These are phyloP conservation scores for Nautilus pompilius DNA, from an alignment of 1,140 invertebrate species.

Conservation along the genomic window DNA sequence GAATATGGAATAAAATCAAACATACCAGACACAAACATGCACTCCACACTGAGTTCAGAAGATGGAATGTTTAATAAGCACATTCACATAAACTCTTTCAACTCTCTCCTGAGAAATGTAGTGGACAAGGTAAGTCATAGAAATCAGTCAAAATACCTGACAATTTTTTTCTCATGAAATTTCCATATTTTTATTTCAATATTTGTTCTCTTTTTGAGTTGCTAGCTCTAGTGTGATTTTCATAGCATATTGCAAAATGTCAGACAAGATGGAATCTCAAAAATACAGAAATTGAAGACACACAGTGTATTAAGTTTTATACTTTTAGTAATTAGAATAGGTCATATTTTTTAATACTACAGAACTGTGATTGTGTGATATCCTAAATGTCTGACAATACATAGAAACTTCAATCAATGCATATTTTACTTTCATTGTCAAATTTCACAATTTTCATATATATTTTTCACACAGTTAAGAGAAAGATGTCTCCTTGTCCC, in stretches of 20 bases:
- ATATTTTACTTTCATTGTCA: no score
- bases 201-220: not conserved
- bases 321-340: no score
- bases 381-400: no score
- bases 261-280: not conserved
- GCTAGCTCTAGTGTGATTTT: not conserved
- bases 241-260: not conserved
- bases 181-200: not conserved
- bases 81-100: not conserved
- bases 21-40: conserved; percentile 30
- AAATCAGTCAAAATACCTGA: not conserved
- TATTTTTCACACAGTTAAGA: no score
- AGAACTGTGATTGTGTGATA: no score
- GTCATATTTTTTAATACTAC: no score
- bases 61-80: conserved; percentile 1
- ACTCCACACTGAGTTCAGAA: conserved; percentile 23
- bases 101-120: not conserved
- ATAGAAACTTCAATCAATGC: no score
- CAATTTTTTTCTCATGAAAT: not conserved
- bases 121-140: not conserved
- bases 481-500: no score
- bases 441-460: no score
- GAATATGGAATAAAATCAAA: conserved; percentile 45
- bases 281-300: not conserved
- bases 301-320: not conserved